phyloP scores from a whole-genome alignment of 2,797 vertebrate genomes.

The Heterohyrax brucei region DNA sequence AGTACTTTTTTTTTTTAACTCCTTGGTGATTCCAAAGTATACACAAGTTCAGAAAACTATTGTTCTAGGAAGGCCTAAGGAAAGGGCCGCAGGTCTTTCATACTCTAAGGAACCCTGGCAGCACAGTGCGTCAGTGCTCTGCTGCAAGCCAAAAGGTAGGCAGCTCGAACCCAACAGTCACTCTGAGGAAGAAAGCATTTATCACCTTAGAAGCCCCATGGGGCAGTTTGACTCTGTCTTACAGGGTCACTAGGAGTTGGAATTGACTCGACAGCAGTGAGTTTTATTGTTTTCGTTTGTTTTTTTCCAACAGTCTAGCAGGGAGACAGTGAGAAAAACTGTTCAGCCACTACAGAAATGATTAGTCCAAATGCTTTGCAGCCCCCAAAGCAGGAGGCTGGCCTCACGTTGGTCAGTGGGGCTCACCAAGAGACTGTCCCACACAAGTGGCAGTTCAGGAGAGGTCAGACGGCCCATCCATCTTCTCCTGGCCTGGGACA shows the following conservation, averaged over 20 bases:
- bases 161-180: too few relatives aligned
- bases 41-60: neutral
- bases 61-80: neutral
- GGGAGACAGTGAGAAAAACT: neutral
- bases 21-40: accelerated
- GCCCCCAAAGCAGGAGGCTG: neutral
- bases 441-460: accelerated
- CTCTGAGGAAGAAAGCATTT: too few relatives aligned
- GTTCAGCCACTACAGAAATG: accelerated
- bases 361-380: accelerated
- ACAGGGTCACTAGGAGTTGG: too few relatives aligned
- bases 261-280: too few relatives aligned
- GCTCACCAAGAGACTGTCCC: neutral
- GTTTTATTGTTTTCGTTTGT: too few relatives aligned
- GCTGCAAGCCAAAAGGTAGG: too few relatives aligned
- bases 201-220: too few relatives aligned
- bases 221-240: too few relatives aligned
- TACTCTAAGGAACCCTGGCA: too few relatives aligned
- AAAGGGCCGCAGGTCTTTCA: too few relatives aligned
- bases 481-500: neutral
- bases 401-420: neutral
- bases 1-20: neutral
- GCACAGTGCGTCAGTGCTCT: too few relatives aligned
- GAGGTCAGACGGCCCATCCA: neutral
- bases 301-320: too few relatives aligned